phyloP scores from a whole-genome alignment of 2,797 vertebrate genomes.

The Menidia menidia region DNA sequence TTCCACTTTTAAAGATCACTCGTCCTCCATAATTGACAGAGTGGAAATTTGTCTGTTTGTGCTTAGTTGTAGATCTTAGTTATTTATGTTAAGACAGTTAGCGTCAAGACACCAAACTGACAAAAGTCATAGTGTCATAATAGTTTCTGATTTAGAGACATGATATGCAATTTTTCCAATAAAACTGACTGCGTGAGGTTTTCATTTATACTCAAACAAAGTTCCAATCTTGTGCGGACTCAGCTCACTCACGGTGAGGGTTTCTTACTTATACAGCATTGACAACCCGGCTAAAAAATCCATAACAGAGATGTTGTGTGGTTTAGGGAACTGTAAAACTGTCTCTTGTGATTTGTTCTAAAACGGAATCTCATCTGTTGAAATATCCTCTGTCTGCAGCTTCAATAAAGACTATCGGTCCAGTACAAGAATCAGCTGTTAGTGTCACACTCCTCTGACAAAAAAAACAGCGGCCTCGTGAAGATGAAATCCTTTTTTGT shows the following conservation, averaged over 20 bases:
- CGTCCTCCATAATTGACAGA: too few species aligned
- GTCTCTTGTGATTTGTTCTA: neutral
- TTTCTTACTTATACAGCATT: neutral
- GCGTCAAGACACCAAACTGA: too few species aligned
- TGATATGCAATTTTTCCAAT: neutral
- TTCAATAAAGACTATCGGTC: conserved; percentile 7
- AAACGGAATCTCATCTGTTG: conserved; percentile 7
- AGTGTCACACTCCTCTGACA: conserved; percentile 23
- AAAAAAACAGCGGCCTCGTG: conserved; percentile 33
- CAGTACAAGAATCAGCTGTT: conserved; percentile 12
- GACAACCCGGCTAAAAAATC: too few species aligned
- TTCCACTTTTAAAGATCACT: too few species aligned
- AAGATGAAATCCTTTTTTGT: conserved; percentile 23
- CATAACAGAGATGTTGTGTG: neutral
- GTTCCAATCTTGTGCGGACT: neutral
- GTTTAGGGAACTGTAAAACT: neutral
- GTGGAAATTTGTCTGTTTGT: too few species aligned
- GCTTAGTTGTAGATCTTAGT: too few species aligned
- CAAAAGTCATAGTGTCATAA: too few species aligned
- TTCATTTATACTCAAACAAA: neutral
- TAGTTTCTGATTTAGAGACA: neutral
- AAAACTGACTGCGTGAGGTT: neutral
- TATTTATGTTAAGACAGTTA: too few species aligned
- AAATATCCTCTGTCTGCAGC: conserved; percentile 6
- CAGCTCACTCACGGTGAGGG: neutral